These are phyloP conservation scores for Neodiprion fabricii DNA, from an alignment of 1,140 invertebrate species.

Conservation along the genomic window DNA sequence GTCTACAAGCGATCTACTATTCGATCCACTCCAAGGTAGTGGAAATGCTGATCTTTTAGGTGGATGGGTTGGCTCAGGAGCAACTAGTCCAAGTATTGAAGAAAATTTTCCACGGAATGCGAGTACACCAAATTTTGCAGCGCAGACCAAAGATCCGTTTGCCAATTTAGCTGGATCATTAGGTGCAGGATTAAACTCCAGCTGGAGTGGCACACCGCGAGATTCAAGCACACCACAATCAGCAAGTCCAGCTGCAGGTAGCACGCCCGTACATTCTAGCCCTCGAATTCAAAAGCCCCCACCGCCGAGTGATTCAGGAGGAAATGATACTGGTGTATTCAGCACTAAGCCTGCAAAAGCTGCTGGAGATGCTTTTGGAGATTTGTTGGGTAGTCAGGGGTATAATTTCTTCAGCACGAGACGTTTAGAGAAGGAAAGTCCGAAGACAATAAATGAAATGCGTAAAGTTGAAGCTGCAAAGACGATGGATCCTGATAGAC, in stretches of 20 bases:
- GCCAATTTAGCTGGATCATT: constrained; percentile 60
- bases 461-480: constrained; percentile 84
- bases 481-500: constrained; percentile 90
- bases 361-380: constrained; percentile 83
- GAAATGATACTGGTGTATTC: constrained; percentile 22
- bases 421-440: constrained; percentile 77
- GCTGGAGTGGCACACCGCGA: constrained; percentile 56
- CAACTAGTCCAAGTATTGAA: constrained; percentile 36
- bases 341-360: constrained; percentile 57
- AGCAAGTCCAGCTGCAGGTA: constrained; percentile 50
- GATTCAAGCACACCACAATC: constrained; percentile 57
- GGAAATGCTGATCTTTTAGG: constrained; percentile 44
- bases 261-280: constrained; percentile 55
- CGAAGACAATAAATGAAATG: constrained; percentile 92
- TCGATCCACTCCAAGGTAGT: constrained; percentile 48
- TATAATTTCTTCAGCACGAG: constrained; percentile 74
- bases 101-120: constrained; percentile 65
- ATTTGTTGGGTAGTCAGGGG: constrained; percentile 87
- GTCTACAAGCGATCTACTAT: constrained; percentile 38
- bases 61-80: constrained; percentile 38
- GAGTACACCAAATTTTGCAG: constrained; percentile 66
- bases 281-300: constrained; percentile 52
- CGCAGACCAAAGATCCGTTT: constrained; percentile 63
- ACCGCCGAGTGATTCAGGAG: constrained; percentile 44
- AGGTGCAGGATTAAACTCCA: constrained; percentile 50